These are phyloP conservation scores for Paralinhomoeus sp. DNA, from an alignment of 2,888 invertebrate genomes.

Conservation along the genomic window DNA sequence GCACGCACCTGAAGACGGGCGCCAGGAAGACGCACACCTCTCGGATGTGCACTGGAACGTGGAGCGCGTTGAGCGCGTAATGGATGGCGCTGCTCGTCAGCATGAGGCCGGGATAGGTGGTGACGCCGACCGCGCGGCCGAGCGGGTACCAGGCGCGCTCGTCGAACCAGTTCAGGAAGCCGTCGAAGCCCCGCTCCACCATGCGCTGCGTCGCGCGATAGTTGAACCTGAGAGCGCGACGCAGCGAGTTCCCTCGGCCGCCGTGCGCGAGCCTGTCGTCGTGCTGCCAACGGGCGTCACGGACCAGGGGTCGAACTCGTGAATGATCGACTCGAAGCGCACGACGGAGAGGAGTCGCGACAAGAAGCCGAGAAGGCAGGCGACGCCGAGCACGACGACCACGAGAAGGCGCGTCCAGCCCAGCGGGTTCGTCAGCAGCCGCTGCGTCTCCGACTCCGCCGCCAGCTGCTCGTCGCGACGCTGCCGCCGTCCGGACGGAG, in stretches of 20 bases:
- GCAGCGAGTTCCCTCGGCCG: too few species aligned
- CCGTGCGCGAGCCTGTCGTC: too few species aligned
- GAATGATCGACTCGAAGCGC: conserved; percentile 97
- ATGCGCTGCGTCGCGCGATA: conserved; percentile 95
- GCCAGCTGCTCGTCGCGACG: too few species aligned
- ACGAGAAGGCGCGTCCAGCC: conserved; percentile 45
- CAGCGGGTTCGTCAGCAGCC: conserved; percentile 25
- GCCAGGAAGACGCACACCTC: conserved; percentile 97
- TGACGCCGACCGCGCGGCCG: too few species aligned
- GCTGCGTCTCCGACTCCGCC: conserved; percentile 2
- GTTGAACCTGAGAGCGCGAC: too few species aligned
- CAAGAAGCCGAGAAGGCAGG: conserved; percentile 85
- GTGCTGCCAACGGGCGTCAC: too few species aligned
- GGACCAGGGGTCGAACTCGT: too few species aligned
- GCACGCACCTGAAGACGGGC: conserved; percentile 72
- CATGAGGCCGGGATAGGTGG: conserved; percentile 97
- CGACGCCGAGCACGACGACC: conserved; percentile 54
- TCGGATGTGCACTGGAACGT: conserved; percentile 90
- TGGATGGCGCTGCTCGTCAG: conserved; percentile 92
- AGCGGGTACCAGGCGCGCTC: too few species aligned
- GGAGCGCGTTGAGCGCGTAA: conserved; percentile 62
- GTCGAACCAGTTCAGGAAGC: too few species aligned
- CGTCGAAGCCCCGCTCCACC: conserved; percentile 97
- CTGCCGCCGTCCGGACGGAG: too few species aligned
- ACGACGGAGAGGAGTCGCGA: conserved; percentile 94